These are phyloP conservation scores for Dinocampus coccinellae DNA, from an alignment of 2,888 invertebrate genomes.

Conservation along the genomic window DNA sequence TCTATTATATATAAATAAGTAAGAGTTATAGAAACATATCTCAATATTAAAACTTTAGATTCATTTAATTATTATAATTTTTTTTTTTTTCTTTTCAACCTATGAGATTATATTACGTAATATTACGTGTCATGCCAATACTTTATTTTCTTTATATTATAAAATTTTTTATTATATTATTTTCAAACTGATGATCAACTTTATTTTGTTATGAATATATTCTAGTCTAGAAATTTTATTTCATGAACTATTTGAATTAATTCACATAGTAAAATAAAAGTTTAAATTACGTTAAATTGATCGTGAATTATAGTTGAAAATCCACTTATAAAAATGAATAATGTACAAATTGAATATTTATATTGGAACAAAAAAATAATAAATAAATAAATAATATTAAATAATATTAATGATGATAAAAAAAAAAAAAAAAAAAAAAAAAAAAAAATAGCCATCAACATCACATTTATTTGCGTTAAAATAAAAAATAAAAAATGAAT, in stretches of 20 bases:
- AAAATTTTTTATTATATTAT: neutral
- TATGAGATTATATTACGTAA: conserved; percentile 6
- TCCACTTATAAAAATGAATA: neutral
- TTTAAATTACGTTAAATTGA: neutral
- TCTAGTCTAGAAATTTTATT: conserved; percentile 6
- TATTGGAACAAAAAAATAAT: too few species aligned
- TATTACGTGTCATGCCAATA: neutral
- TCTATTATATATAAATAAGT: too few species aligned
- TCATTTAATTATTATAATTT: neutral
- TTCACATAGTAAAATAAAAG: neutral
- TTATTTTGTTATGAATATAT: neutral
- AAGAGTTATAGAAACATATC: too few species aligned
- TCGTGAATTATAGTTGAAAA: neutral
- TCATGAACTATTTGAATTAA: neutral
- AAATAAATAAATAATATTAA: too few species aligned
- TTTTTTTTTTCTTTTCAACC: neutral
- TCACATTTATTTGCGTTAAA: neutral
- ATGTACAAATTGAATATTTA: neutral
- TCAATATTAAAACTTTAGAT: too few species aligned
- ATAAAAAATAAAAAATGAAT: neutral
- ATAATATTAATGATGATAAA: too few species aligned
- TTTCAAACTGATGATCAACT: neutral
- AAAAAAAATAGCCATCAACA: neutral
- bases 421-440: too few species aligned
- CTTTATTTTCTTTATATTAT: too few species aligned